These are phyloP conservation scores for Ganaspis sp. DNA, from an alignment of 1,140 invertebrate species.

Conservation along the genomic window DNA sequence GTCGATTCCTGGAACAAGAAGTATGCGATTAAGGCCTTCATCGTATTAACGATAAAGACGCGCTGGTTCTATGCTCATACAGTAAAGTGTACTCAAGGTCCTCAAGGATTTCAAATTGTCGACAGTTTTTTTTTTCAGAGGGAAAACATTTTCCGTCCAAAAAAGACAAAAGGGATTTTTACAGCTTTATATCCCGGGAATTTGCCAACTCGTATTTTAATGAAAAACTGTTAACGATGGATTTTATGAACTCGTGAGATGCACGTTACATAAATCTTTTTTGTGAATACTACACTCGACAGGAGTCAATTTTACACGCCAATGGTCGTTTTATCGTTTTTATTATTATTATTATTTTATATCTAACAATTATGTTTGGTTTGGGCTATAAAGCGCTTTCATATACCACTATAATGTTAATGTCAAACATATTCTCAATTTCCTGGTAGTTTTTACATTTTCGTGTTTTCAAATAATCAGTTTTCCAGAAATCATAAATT, in stretches of 20 bases:
- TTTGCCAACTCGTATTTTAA: neutral
- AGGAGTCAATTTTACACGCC: neutral
- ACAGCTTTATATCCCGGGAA: neutral
- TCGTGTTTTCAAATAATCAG: too few species aligned
- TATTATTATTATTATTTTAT: too few species aligned
- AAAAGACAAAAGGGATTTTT: neutral
- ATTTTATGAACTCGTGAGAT: too few species aligned
- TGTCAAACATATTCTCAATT: too few species aligned
- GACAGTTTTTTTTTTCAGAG: neutral
- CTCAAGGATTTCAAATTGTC: constrained; percentile 22
- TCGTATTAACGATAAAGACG: constrained; percentile 5
- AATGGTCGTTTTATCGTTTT: too few species aligned
- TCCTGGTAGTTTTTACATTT: too few species aligned
- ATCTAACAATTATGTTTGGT: too few species aligned
- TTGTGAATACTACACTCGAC: neutral
- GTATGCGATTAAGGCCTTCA: neutral
- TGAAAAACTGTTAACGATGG: neutral
- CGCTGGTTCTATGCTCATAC: neutral
- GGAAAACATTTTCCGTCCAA: neutral
- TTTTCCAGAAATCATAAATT: too few species aligned
- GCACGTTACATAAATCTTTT: neutral
- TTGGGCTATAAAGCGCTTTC: too few species aligned
- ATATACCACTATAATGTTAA: too few species aligned
- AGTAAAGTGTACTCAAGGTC: constrained; percentile 10
- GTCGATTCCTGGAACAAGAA: constrained; percentile 20